Evolutionary conservation across 92 coral and sea anemone genomes (phyloP).

Genomic region (Desmophyllum pertusum): DNA sequence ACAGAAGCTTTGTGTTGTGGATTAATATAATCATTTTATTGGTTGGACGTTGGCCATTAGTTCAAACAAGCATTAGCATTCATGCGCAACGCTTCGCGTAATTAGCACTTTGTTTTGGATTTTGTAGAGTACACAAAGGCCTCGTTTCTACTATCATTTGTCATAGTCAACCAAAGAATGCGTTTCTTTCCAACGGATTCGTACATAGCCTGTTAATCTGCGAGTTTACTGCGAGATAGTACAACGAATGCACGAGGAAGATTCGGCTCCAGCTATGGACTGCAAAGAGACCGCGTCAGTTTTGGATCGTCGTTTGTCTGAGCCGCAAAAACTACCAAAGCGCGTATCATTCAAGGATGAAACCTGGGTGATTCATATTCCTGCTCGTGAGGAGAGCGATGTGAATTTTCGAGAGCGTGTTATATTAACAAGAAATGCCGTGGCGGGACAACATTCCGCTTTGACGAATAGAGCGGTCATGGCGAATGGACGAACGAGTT

Average conservation of each 20-base stretch:
- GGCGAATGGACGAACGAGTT: background rate
- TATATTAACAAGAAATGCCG: background rate
- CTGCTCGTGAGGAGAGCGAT: conserved; percentile 17
- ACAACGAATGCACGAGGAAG: background rate
- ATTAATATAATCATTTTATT: conserved; percentile 25
- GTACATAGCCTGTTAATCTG: background rate
- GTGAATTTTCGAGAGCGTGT: conserved; percentile 3
- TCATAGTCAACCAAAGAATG: background rate
- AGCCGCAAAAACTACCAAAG: conserved; percentile 28
- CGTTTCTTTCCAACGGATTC: background rate
- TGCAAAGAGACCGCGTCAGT: background rate
- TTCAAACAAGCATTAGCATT: conserved; percentile 44
- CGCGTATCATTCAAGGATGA: conserved; percentile 52
- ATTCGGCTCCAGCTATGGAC: background rate
- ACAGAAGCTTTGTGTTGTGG: background rate
- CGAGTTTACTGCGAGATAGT: background rate
- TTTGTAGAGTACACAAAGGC: conserved; percentile 10
- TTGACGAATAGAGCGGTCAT: background rate
- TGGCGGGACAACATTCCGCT: background rate
- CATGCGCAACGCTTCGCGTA: background rate
- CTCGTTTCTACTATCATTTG: conserved; percentile 2
- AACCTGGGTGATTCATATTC: conserved; percentile 27
- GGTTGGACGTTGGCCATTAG: conserved; percentile 11
- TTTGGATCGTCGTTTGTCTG: conserved; percentile 24
- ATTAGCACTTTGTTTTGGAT: conserved; percentile 37